Evolutionary conservation across 2,888 invertebrate genomes (phyloP).

Genomic region (Drosophila colorata): DNA sequence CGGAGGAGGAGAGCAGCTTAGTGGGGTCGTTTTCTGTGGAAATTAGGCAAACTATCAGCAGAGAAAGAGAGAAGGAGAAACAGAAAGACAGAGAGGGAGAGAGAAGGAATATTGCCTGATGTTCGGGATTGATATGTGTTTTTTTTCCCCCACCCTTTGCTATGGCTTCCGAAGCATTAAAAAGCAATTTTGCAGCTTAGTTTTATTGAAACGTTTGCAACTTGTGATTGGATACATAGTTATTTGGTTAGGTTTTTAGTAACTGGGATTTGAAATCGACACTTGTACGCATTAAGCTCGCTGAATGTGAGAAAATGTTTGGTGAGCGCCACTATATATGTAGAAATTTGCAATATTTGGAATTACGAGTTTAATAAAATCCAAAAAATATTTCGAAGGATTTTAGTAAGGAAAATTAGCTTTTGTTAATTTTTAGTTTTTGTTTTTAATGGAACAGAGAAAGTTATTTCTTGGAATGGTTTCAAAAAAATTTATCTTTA

Average conservation of each 20-base stretch:
- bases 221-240: conserved; percentile 19
- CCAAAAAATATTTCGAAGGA: neutral
- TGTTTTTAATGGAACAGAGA: no score
- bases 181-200: conserved; percentile 70
- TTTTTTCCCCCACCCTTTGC: conserved; percentile 3
- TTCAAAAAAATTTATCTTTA: no score
- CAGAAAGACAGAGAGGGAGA: no score
- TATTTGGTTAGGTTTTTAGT: conserved; percentile 36
- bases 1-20: conserved; percentile 43
- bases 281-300: conserved; percentile 22
- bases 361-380: neutral
- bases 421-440: no score
- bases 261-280: conserved; percentile 37
- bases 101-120: conserved; percentile 10
- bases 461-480: no score
- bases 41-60: conserved; percentile 40
- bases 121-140: conserved; percentile 35
- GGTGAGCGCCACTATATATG: conserved; percentile 2
- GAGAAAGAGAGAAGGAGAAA: neutral
- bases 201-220: conserved; percentile 57
- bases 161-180: conserved; percentile 57
- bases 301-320: neutral
- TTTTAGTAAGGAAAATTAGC: no score
- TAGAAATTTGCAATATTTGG: neutral
- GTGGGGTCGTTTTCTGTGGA: conserved; percentile 39